phyloP scores from a whole-genome alignment of 2,888 invertebrate species.

The Corbicula japonica region DNA sequence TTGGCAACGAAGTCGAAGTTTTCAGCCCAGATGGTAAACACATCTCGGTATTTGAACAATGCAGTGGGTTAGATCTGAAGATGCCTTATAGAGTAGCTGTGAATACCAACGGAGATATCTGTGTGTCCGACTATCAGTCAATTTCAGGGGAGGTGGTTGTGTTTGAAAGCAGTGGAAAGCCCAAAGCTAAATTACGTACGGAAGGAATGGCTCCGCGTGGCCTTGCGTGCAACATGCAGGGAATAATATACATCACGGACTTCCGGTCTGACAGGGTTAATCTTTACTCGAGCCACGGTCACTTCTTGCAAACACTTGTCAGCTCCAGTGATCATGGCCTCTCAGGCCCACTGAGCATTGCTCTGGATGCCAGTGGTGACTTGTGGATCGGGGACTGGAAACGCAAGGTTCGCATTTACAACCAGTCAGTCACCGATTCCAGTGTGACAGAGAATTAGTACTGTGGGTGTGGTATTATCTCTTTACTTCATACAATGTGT shows the following conservation, averaged over 20 bases:
- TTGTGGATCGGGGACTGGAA: slow-evolving; percentile 67
- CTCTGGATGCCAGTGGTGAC: slow-evolving; percentile 52
- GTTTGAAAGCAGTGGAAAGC: slow-evolving; percentile 50
- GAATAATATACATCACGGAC: slow-evolving; percentile 59
- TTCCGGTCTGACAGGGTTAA: slow-evolving; percentile 61
- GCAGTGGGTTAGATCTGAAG: slow-evolving; percentile 47
- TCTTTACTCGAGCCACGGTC: slow-evolving; percentile 59
- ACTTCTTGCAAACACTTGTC: slow-evolving; percentile 58
- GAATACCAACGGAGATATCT: slow-evolving; percentile 60
- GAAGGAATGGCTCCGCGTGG: slow-evolving; percentile 66
- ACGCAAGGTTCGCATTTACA: slow-evolving; percentile 56
- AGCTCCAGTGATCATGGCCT: slow-evolving; percentile 33
- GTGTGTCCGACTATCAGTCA: slow-evolving; percentile 64
- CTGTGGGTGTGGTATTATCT: too few species aligned
- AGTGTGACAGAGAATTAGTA: too few species aligned
- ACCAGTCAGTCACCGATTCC: slow-evolving; percentile 28
- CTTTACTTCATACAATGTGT: too few species aligned
- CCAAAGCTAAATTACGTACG: slow-evolving; percentile 53
- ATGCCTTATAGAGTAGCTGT: slow-evolving; percentile 62
- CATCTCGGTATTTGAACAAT: slow-evolving; percentile 27
- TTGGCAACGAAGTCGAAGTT: slow-evolving; percentile 38
- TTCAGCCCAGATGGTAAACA: slow-evolving; percentile 31
- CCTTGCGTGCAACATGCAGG: slow-evolving; percentile 53
- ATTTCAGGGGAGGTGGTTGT: slow-evolving; percentile 56
- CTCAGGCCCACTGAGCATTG: slow-evolving; percentile 60